Evolutionary conservation across 2,797 vertebrate species (phyloP).

Genomic region (Rhinatrema bivittatum): DNA sequence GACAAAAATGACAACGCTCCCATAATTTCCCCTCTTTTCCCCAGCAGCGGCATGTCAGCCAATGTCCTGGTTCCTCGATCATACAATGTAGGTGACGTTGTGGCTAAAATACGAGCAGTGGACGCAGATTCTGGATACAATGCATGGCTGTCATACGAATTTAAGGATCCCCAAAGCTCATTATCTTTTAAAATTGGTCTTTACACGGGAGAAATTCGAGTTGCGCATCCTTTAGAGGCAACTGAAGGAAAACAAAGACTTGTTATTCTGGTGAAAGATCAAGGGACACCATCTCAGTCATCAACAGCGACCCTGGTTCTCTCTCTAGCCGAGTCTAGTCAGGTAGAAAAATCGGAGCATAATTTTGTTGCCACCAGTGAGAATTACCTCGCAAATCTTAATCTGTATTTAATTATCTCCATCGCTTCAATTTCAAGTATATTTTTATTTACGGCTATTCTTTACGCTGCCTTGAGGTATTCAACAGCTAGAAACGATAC

Average conservation of each 20-base stretch:
- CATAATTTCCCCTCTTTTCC: slow-evolving; percentile 60
- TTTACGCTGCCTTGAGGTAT: slow-evolving; percentile 20
- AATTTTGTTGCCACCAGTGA: rapidly evolving
- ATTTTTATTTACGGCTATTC: slow-evolving; percentile 29
- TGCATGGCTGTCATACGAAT: slow-evolving; percentile 48
- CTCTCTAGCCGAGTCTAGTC: slow-evolving; percentile 33
- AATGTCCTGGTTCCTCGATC: slow-evolving; percentile 61
- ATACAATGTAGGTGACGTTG: slow-evolving; percentile 63
- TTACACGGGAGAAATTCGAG: slow-evolving; percentile 53
- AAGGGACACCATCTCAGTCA: slow-evolving; percentile 49
- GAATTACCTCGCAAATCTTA: background rate
- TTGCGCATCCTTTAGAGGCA: slow-evolving; percentile 17
- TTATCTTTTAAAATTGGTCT: slow-evolving; percentile 37
- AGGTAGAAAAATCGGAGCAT: slow-evolving; percentile 3
- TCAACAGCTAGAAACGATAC: slow-evolving; percentile 1
- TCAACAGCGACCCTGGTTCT: slow-evolving; percentile 43
- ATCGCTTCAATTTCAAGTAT: slow-evolving; percentile 39
- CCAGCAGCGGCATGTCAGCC: slow-evolving; percentile 50
- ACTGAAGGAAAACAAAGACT: slow-evolving; percentile 32
- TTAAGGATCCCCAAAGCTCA: slow-evolving; percentile 24
- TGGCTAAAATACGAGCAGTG: slow-evolving; percentile 60
- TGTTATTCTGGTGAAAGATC: slow-evolving; percentile 52
- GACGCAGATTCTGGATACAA: slow-evolving; percentile 62
- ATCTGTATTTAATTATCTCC: slow-evolving; percentile 34
- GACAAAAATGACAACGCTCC: slow-evolving; percentile 83